These are phyloP conservation scores for Corbicula japonica DNA, from an alignment of 2,888 invertebrate species.

Conservation along the genomic window DNA sequence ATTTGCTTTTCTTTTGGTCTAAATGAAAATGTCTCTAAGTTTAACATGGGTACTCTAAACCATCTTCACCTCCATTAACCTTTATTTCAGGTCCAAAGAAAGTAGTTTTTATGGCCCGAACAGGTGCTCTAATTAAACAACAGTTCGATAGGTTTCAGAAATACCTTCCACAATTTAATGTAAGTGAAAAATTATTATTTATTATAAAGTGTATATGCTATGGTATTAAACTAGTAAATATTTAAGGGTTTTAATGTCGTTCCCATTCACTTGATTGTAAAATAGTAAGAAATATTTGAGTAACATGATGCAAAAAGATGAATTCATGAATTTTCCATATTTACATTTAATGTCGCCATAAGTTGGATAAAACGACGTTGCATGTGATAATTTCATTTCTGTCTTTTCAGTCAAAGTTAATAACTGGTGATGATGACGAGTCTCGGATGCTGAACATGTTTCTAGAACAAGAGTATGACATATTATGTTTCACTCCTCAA, in stretches of 20 bases:
- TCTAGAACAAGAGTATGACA: conserved; percentile 42
- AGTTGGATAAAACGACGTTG: not conserved
- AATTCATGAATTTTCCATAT: not conserved
- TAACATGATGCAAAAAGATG: too few relatives aligned
- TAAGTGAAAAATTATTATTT: conserved; percentile 10
- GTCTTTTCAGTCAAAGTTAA: conserved; percentile 45
- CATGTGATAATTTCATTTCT: not conserved
- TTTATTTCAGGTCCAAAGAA: conserved; percentile 34
- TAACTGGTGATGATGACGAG: conserved; percentile 56
- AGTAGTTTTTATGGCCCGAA: conserved; percentile 61
- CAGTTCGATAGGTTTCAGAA: conserved; percentile 51
- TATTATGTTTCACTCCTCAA: conserved; percentile 82
- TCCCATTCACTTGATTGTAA: not conserved
- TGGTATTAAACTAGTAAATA: not conserved
- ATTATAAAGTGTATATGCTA: not conserved
- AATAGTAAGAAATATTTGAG: not conserved
- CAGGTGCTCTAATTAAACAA: conserved; percentile 56
- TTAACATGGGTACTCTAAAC: too few relatives aligned
- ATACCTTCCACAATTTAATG: conserved; percentile 41
- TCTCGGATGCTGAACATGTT: conserved; percentile 41
- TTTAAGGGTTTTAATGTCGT: not conserved
- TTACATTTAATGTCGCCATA: not conserved
- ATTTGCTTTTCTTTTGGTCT: not conserved
- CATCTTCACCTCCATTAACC: too few relatives aligned
- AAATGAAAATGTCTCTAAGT: too few relatives aligned